Base-by-base conservation (phyloP, 2,888 invertebrate species). In the Pimpla rufipes region DNA sequence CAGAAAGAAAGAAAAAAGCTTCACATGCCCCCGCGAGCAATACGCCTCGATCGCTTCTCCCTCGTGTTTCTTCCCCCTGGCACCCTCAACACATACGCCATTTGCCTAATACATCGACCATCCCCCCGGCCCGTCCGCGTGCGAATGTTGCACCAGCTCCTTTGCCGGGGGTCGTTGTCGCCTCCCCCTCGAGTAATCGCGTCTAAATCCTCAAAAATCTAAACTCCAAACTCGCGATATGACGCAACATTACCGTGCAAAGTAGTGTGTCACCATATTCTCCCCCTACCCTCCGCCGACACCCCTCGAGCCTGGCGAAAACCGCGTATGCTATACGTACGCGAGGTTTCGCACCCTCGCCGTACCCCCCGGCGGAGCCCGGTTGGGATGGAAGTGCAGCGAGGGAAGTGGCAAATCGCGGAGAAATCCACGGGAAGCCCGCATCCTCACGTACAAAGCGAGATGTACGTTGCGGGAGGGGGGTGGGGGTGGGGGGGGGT, bases 301-400 rank as follows among this genome's bases (percentile, higher is more conserved):
- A 10, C 11, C n/a, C 59, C 16, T n/a, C n/a, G 13, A 18, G 37
- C 62, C 37, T 18, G 11, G 21, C 29, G 29, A 21, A 42, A 66
- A 42, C 42, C 42, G 35, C 11, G 52, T 52, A 29, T 29, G 29
- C 42, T 57, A 10, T 42, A 42, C 16, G 29, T 73, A 18, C 29
- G 57, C 18, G 64, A 66, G 52, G 35, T 77, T 77, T 77, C 77
- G 59, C 68, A 66, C 75, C 66, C 66, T 66, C 40, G 52, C 18
- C 10, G n/a, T 35, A 4, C 23, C 66, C 66, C 13, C 13, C 13
- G n/a, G n/a, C n/a, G n/a, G n/a, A 42, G 23, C 42, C 42, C 42
- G 23, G 42, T 13, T 21, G 66, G 13, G 40, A 42, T n/a, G n/a
- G 18, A 66, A 45, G 45, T 45, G 21, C 18, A 23, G 66, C 18